Evolutionary conservation across 2,888 invertebrate genomes (phyloP).

Genomic region (Galeruca laticollis): DNA sequence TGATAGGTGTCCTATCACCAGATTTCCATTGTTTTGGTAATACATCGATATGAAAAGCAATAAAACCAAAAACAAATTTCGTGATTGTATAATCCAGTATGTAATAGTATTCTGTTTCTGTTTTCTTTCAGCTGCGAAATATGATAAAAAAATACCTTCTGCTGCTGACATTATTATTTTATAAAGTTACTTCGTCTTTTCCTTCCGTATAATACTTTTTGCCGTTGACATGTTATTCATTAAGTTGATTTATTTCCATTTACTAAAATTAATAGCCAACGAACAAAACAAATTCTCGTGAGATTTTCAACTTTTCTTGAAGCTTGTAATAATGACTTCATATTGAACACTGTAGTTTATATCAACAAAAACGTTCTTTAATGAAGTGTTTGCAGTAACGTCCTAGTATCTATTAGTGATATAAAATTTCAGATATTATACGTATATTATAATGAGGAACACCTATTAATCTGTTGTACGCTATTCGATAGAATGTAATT

Average conservation of each 20-base stretch:
- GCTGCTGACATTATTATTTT: neutral
- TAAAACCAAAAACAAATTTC: too few species aligned
- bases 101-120: too few species aligned
- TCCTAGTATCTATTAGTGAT: neutral
- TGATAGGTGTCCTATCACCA: too few species aligned
- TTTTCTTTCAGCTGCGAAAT: neutral
- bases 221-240: slow-evolving; percentile 11
- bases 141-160: neutral
- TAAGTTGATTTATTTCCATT: neutral
- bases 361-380: neutral
- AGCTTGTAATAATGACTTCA: neutral
- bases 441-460: too few species aligned
- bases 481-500: too few species aligned
- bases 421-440: too few species aligned
- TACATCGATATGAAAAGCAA: too few species aligned
- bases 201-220: slow-evolving; percentile 1
- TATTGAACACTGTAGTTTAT: neutral
- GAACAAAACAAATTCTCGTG: slow-evolving; percentile 4
- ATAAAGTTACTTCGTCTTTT: neutral
- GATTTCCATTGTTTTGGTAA: too few species aligned
- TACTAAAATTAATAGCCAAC: slow-evolving; percentile 2
- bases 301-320: neutral
- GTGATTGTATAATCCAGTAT: too few species aligned
- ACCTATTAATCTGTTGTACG: too few species aligned
- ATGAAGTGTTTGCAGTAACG: neutral